These are phyloP conservation scores for Muscicapa striata DNA, from an alignment of 2,797 vertebrate species.

Conservation along the genomic window DNA sequence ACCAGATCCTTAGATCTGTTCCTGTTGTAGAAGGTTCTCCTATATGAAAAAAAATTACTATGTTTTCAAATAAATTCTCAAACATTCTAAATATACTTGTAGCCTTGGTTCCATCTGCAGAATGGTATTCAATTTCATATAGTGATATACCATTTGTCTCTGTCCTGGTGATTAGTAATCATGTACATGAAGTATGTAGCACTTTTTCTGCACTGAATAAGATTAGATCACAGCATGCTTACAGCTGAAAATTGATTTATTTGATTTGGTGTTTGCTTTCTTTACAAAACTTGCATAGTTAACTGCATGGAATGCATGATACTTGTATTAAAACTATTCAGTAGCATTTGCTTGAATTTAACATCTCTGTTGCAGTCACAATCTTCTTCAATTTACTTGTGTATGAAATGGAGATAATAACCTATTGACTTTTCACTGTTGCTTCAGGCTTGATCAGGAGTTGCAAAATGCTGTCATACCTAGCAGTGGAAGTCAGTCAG, in stretches of 20 bases:
- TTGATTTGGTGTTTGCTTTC: background rate
- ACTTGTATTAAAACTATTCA: background rate
- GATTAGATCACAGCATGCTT: background rate
- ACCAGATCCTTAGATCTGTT: background rate
- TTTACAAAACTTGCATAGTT: background rate
- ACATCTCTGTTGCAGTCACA: background rate
- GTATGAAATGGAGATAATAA: background rate
- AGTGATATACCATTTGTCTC: background rate
- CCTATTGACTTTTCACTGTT: constrained; percentile 9
- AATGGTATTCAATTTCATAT: background rate
- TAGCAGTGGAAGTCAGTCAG: background rate
- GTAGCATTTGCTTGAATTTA: background rate
- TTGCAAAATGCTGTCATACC: constrained; percentile 30
- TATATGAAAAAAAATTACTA: constrained; percentile 8
- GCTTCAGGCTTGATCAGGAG: constrained; percentile 38
- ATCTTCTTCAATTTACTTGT: background rate
- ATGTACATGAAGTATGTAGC: background rate
- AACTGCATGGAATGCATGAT: background rate
- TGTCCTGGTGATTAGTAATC: background rate
- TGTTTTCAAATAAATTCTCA: constrained; percentile 20
- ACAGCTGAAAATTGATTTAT: background rate
- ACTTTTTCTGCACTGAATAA: background rate
- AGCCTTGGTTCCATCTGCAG: background rate
- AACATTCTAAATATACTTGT: background rate
- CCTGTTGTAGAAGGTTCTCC: background rate